These are phyloP conservation scores for Clarias gariepinus DNA, from an alignment of 2,113 vertebrate genomes.

Conservation along the genomic window DNA sequence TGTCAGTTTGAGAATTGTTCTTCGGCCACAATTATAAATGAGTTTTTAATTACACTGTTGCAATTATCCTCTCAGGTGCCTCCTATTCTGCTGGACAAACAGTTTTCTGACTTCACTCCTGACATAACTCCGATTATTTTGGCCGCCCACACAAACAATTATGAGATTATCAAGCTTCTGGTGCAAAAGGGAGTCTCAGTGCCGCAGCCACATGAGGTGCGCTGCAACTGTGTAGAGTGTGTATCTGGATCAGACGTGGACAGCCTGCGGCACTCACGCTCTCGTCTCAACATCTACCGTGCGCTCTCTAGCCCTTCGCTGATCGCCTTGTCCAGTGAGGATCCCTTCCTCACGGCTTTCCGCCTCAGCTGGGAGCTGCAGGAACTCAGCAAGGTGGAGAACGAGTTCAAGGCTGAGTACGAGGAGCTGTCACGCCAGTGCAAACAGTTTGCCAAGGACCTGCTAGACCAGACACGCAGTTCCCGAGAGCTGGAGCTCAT, in stretches of 20 bases:
- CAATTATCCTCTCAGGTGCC: conserved; percentile 78
- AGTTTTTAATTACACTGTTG: neutral
- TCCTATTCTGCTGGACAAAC: conserved; percentile 93
- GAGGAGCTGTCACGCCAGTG: conserved; percentile 95
- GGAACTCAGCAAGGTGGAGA: conserved; percentile 97
- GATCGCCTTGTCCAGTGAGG: conserved; percentile 94
- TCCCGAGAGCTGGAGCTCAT: conserved; percentile 97
- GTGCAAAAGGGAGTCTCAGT: conserved; percentile 96
- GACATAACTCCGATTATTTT: conserved; percentile 98
- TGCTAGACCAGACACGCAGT: conserved; percentile 95
- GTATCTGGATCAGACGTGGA: conserved; percentile 96
- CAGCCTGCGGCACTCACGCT: conserved; percentile 93
- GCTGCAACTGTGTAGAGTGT: conserved; percentile 96
- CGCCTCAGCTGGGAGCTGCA: conserved; percentile 97
- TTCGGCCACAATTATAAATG: neutral
- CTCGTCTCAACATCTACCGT: conserved; percentile 95
- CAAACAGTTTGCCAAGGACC: conserved; percentile 96
- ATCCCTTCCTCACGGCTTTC: conserved; percentile 96
- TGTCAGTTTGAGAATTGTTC: neutral
- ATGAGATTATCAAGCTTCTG: conserved; percentile 96
- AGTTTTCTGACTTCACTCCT: conserved; percentile 98
- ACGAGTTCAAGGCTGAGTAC: conserved; percentile 97
- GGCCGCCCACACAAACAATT: conserved; percentile 98
- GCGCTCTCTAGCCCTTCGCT: conserved; percentile 93
- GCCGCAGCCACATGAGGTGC: conserved; percentile 93